Evolutionary conservation across 2,888 invertebrate species (phyloP), one percentile per base, ranked within the genome.

Genomic region (Morpho deidamia): DNA sequence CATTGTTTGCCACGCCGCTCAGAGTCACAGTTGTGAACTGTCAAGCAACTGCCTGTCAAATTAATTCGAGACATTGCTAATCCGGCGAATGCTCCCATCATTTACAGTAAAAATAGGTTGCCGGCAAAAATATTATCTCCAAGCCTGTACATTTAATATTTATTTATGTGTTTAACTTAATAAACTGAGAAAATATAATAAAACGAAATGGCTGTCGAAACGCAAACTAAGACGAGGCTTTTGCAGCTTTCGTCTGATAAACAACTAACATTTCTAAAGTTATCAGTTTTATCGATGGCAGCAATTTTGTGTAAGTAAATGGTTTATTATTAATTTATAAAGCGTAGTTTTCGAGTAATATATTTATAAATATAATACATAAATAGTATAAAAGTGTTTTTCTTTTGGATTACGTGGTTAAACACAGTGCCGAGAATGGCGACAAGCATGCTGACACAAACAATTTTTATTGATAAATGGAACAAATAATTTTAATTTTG

Each of bases 201-300:
- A 49, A 61, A 47, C 69, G 81, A 69, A 57, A 89, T 89, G 88
- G 80, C 86, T 59, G 81, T 68, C 62, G 89, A 89, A 58, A 75
- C 76, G 47, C 82, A 81, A 67, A 66, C 65, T 59, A 86, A 77
- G 71, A 62, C 74, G 70, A 83, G 73, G 78, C 69, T 85, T 60
- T 77, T 78, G 59, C 81, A 85, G 65, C 77, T 88, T 40, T 78
- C 89, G 53, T 84, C 90, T 53, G 89, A 88, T 70, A 90, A 90
- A 78, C 89, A 90, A 72, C 83, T 90, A 67, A 90, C 90, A 60
- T 89, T 90, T 65, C 78, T 90, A 72, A 90, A 97, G 78, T 87
- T 98, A 71, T 93, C 95, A 64, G 96, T 99, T 77, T 91, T 99
- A 66, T 94, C 98, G 49, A 92, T 97, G 79, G 98, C 97, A 68